A percentile compares a stretch with the other conserved stretches of the same genome.
These are phyloP conservation scores for Melanotaenia parkinsoni DNA, from an alignment of 2,797 vertebrate genomes.

Conservation along the genomic window DNA sequence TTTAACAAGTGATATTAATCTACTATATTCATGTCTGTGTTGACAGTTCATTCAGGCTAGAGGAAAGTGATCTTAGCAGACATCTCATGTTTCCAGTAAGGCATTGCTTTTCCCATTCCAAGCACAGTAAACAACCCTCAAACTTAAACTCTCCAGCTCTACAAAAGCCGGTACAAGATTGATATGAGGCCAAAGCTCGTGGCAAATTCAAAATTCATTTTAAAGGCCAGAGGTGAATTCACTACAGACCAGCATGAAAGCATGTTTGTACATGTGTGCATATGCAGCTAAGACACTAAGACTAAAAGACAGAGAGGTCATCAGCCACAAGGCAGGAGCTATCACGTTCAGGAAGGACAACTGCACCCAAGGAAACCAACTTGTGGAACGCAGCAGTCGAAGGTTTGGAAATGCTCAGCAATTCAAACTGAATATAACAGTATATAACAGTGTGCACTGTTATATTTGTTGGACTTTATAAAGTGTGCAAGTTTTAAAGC, in stretches of 20 bases:
- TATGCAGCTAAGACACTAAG: slow-evolving; percentile 31
- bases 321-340: slow-evolving; percentile 24
- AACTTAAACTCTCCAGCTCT: slow-evolving; percentile 2
- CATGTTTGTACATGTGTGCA: slow-evolving; percentile 20
- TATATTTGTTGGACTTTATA: not conserved
- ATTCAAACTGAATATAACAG: not conserved
- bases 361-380: slow-evolving; percentile 19
- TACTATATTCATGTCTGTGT: not conserved
- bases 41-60: slow-evolving; percentile 3
- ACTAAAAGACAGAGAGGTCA: slow-evolving; percentile 37
- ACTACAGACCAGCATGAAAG: slow-evolving; percentile 1
- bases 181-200: not conserved
- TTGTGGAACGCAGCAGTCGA: slow-evolving; percentile 2
- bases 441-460: not conserved
- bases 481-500: slow-evolving; percentile 4
- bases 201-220: not conserved
- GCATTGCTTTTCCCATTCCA: not conserved
- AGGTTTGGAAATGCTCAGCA: not conserved
- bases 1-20: not conserved
- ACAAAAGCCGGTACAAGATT: not conserved
- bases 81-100: slow-evolving; percentile 6
- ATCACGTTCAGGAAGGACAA: slow-evolving; percentile 36
- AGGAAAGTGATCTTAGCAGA: slow-evolving; percentile 19
- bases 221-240: slow-evolving; percentile 31
- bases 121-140: slow-evolving; percentile 3